Evolutionary conservation across 2,797 vertebrate species (phyloP).

Genomic region (Mormyrus proboscirostris): DNA sequence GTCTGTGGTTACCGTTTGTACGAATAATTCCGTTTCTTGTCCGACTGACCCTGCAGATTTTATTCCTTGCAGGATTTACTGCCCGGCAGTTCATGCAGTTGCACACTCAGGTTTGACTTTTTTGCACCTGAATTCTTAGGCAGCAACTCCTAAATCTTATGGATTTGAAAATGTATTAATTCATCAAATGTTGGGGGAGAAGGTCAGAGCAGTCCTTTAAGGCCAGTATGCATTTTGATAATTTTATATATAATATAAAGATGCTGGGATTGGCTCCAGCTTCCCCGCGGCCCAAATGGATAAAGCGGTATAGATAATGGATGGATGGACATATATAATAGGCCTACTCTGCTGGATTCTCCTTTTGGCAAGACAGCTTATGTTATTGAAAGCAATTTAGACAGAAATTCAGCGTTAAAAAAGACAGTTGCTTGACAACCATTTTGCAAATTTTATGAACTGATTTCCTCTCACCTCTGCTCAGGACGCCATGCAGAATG

Average conservation of each 20-base stretch:
- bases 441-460: constrained; percentile 8
- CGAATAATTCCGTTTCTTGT: neutral
- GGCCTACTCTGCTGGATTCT: neutral
- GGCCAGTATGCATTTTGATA: neutral
- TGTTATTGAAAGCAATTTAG: neutral
- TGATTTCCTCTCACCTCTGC: neutral
- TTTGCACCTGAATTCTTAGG: neutral
- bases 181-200: neutral
- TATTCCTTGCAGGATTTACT: neutral
- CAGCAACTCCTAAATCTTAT: neutral
- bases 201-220: neutral
- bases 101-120: neutral
- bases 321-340: neutral
- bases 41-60: neutral
- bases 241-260: neutral
- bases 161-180: neutral
- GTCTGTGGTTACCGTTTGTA: constrained; percentile 3
- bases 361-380: neutral
- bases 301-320: too few relatives aligned
- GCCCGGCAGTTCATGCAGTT: neutral
- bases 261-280: too few relatives aligned
- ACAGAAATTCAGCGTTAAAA: neutral
- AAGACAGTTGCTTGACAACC: neutral
- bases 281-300: too few relatives aligned
- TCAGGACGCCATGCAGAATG: neutral